Evolutionary conservation across 2,888 invertebrate genomes (phyloP).

Genomic region (Drosophila colorata): DNA sequence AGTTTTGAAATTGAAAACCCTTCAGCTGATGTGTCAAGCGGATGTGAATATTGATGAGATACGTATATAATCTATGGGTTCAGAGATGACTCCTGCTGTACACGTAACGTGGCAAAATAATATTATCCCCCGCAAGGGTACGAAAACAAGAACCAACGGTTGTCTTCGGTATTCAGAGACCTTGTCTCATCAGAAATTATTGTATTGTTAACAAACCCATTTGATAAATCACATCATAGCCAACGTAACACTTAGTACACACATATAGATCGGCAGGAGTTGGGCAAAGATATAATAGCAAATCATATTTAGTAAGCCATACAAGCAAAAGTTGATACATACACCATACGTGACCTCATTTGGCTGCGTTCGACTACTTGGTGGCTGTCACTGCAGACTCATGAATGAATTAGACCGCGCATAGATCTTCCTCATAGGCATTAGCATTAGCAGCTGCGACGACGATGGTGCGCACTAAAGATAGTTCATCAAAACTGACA

Average conservation of each 20-base stretch:
- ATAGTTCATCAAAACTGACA: constrained; percentile 80
- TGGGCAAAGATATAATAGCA: constrained; percentile 9
- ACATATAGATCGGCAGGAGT: constrained; percentile 14
- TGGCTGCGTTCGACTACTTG: constrained; percentile 28
- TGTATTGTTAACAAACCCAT: constrained; percentile 28
- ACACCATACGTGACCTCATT: constrained; percentile 67
- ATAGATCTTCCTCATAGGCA: constrained; percentile 75
- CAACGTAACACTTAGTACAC: constrained; percentile 69
- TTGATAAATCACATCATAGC: constrained; percentile 74
- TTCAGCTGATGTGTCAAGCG: too few species aligned
- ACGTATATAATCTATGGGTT: too few species aligned
- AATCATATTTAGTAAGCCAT: constrained; percentile 76
- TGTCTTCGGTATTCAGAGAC: neutral
- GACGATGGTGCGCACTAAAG: too few species aligned
- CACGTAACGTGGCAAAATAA: too few species aligned
- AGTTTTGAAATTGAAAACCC: too few species aligned
- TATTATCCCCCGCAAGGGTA: too few species aligned
- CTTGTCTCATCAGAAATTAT: constrained; percentile 43
- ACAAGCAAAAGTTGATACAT: constrained; percentile 61
- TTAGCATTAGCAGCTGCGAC: constrained; percentile 65
- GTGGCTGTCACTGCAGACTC: constrained; percentile 24
- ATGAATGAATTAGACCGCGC: constrained; percentile 76
- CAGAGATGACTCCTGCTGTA: too few species aligned
- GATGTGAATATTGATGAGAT: too few species aligned
- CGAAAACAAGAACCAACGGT: too few species aligned